Evolutionary conservation across 1,140 invertebrate genomes (phyloP).

Genomic region (Bombus sibiricus): DNA sequence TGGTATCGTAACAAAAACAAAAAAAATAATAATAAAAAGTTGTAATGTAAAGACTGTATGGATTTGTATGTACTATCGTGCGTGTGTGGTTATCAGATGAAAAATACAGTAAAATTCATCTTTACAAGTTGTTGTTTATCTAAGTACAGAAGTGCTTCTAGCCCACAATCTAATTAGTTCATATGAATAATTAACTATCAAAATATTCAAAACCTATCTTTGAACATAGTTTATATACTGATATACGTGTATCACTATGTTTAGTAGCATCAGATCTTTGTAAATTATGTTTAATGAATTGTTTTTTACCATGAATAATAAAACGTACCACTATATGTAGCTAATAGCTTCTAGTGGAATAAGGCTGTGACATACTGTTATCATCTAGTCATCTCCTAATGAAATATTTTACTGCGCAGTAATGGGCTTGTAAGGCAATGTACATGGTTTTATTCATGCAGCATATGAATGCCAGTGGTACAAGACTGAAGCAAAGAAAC

Average conservation of each 20-base stretch:
- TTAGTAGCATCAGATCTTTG: slow-evolving; percentile 43
- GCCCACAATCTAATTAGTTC: slow-evolving; percentile 66
- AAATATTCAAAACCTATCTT: slow-evolving; percentile 38
- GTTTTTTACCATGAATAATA: slow-evolving; percentile 52
- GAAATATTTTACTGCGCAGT: slow-evolving; percentile 54
- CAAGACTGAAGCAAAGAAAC: slow-evolving; percentile 65
- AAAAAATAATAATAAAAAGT: slow-evolving; percentile 48
- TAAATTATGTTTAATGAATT: slow-evolving; percentile 48
- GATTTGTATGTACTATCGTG: slow-evolving; percentile 73
- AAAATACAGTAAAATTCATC: slow-evolving; percentile 73
- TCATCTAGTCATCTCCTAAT: slow-evolving; percentile 60
- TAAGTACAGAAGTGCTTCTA: slow-evolving; percentile 70
- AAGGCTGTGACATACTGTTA: slow-evolving; percentile 70
- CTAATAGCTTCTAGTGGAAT: slow-evolving; percentile 57
- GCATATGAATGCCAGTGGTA: slow-evolving; percentile 55
- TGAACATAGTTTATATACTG: slow-evolving; percentile 35
- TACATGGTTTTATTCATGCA: slow-evolving; percentile 56
- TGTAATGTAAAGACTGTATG: slow-evolving; percentile 72
- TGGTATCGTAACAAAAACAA: slow-evolving; percentile 45
- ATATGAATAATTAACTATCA: slow-evolving; percentile 27
- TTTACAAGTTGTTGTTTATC: slow-evolving; percentile 73
- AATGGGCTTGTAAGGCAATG: slow-evolving; percentile 60
- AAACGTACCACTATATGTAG: slow-evolving; percentile 51
- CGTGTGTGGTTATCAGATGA: slow-evolving; percentile 69
- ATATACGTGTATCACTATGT: slow-evolving; percentile 26